Evolutionary conservation across 2,888 invertebrate species (phyloP).

Genomic region (Hypolimnas misippus): DNA sequence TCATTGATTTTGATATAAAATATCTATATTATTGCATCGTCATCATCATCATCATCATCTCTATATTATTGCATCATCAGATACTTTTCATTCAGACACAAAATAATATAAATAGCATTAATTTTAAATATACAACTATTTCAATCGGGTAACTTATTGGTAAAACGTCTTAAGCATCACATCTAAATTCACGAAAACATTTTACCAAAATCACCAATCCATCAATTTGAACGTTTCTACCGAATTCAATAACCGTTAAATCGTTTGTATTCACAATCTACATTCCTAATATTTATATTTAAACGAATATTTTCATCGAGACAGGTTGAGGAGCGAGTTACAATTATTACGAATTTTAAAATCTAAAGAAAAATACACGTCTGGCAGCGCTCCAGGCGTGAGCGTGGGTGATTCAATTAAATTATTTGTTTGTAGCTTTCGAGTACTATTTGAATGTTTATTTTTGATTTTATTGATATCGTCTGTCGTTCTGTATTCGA

Average conservation of each 20-base stretch:
- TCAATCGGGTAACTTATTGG: too few species aligned
- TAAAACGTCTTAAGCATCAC: too few species aligned
- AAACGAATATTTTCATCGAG: constrained; percentile 2
- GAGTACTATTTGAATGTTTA: constrained; percentile 22
- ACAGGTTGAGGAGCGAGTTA: constrained; percentile 4
- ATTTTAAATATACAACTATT: too few species aligned
- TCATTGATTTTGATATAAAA: too few species aligned
- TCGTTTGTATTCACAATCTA: neutral
- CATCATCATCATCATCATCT: too few species aligned
- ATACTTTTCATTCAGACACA: too few species aligned
- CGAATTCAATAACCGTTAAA: neutral
- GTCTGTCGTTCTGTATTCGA: constrained; percentile 4
- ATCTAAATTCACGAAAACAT: neutral
- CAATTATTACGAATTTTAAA: constrained; percentile 21
- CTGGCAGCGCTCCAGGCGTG: constrained; percentile 38
- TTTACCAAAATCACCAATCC: neutral
- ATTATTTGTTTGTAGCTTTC: constrained; percentile 40
- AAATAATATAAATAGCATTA: too few species aligned
- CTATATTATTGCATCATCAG: too few species aligned
- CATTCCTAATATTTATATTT: constrained; percentile 1
- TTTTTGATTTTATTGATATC: constrained; percentile 22
- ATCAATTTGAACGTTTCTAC: neutral
- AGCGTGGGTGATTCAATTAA: constrained; percentile 37
- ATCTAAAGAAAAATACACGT: constrained; percentile 30
- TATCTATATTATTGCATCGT: too few species aligned